Base-by-base conservation (phyloP, 2,888 invertebrate species). In the Subacronicta megacephala region DNA sequence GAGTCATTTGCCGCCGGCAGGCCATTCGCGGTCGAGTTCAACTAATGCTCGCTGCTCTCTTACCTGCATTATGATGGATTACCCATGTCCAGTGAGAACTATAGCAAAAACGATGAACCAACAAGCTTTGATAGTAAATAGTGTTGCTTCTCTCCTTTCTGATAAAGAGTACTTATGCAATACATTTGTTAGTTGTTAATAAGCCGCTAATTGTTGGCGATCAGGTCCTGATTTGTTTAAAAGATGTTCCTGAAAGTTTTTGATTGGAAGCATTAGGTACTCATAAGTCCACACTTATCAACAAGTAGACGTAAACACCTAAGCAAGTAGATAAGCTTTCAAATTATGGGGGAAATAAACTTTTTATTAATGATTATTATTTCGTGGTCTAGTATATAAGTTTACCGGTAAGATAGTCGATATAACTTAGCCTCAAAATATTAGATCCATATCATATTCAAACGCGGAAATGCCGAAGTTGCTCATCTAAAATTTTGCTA, bases 41-140 rank as follows among this genome's bases (percentile, higher is more conserved):
- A 59, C 61, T 80, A 80, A 78, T 77, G 78, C 68, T 78, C 33
- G 26, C 13, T 60, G 26, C 16, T 67, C 75, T 65, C 65, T 74
- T 80, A 81, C 76, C 81, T 77, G 73, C 72, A 67, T 68, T 65
- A 72, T 87, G 89, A 90, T 88, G 79, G 86, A 90, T 89, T 81
- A 79, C 73, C 78, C 80, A 78, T 84, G 81, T 77, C 80, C 63
- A 79, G 72, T 62, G 72, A 77, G 77, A 83, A 82, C 78, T 76
- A 71, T 71, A 38, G 72, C 81, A 82, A 84, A 81, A 83, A 78
- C 78, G 49, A 62, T 55, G 60, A 49, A 44, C 50, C 47, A 63
- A 51, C 47, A 26, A 52, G 38, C 53, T 55, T 17, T 55, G 49
- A 64, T 64, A 60, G 26, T 60, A 51, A 37, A 40, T 31, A 10